phyloP scores from a whole-genome alignment of 2,797 vertebrate genomes.

The Gymnopithys bicolor region DNA sequence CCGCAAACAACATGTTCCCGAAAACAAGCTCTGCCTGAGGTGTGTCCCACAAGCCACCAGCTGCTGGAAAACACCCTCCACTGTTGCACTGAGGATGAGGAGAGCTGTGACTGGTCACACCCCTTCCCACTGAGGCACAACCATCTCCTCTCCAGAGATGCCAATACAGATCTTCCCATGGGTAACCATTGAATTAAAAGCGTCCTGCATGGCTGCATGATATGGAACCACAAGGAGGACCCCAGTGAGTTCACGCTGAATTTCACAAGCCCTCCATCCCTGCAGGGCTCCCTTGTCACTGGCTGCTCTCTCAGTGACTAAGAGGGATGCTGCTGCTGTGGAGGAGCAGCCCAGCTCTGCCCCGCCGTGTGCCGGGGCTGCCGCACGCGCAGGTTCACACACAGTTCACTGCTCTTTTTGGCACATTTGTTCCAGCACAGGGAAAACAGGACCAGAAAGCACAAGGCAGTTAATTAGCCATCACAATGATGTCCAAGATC shows the following conservation, averaged over 20 bases:
- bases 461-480: not conserved
- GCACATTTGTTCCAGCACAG: accelerated
- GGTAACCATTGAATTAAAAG: not conserved
- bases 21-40: not conserved
- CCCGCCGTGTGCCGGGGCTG: not conserved
- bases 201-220: not conserved
- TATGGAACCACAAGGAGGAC: not conserved
- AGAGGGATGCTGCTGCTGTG: not conserved
- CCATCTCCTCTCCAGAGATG: not conserved
- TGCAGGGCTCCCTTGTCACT: not conserved
- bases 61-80: not conserved
- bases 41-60: not conserved
- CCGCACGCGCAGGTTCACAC: not conserved
- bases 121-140: not conserved
- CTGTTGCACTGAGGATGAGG: not conserved
- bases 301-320: not conserved
- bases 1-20: not conserved
- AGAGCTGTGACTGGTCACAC: not conserved
- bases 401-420: not conserved
- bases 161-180: not conserved
- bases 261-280: not conserved
- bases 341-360: not conserved
- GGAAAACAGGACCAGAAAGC: not conserved
- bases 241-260: not conserved
- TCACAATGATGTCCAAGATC: accelerated